Conservation (phyloP, 1,140 invertebrate species). For the Bombus confusus region DNA sequence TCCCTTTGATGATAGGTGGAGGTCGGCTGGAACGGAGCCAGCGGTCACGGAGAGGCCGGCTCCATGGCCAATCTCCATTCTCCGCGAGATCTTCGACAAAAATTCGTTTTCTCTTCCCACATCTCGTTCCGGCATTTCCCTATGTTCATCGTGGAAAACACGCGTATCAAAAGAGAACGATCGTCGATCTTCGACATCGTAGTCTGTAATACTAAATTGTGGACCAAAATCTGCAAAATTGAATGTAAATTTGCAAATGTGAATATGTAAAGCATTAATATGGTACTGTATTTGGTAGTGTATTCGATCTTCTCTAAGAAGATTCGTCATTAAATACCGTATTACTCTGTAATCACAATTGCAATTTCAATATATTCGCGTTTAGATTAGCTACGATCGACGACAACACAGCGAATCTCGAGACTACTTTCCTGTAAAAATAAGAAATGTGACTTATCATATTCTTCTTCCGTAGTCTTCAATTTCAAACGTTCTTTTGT, state of each 20-base stretch:
- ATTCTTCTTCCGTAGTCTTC: too few relatives aligned
- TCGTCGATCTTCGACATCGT: background rate
- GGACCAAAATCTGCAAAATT: background rate
- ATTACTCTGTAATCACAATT: too few relatives aligned
- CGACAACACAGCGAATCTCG: too few relatives aligned
- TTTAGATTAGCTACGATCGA: background rate
- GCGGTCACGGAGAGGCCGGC: slow-evolving; percentile 48
- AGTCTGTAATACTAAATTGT: background rate
- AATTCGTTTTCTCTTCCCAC: slow-evolving; percentile 28
- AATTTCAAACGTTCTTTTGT: too few relatives aligned
- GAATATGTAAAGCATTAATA: background rate
- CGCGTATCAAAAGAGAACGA: background rate
- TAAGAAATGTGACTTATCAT: too few relatives aligned
- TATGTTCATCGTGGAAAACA: background rate
- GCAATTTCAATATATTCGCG: background rate
- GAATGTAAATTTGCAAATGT: background rate
- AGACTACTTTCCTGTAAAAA: too few relatives aligned
- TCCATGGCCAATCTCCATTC: slow-evolving; percentile 42
- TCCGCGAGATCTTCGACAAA: slow-evolving; percentile 27
- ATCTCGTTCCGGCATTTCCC: background rate
- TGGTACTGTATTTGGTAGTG: background rate
- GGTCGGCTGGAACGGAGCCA: slow-evolving; percentile 59
- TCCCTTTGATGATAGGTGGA: slow-evolving; percentile 61
- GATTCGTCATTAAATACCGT: background rate
- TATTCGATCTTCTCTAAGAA: background rate